These are phyloP conservation scores for Trypoxylon attenuatum DNA, from an alignment of 2,888 invertebrate genomes.

Conservation along the genomic window DNA sequence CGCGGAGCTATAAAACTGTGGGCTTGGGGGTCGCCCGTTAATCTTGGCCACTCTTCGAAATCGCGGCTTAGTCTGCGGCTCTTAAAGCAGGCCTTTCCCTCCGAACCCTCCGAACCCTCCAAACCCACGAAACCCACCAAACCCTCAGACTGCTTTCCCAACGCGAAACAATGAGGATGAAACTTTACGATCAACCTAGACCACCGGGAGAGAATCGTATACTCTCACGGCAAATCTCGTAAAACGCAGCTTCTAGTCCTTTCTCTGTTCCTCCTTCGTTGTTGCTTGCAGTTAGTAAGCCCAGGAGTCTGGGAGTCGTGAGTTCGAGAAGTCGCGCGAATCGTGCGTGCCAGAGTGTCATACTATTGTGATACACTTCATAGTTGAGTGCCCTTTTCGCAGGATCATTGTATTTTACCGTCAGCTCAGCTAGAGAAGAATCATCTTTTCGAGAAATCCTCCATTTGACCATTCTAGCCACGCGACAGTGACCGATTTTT, in stretches of 20 bases:
- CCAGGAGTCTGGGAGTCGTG: slow-evolving; percentile 13
- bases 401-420: too few relatives aligned
- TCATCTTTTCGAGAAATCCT: too few relatives aligned
- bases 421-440: too few relatives aligned
- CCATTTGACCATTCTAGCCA: too few relatives aligned
- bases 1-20: slow-evolving; percentile 43
- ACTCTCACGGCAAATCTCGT: slow-evolving; percentile 67
- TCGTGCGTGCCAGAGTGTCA: slow-evolving; percentile 25
- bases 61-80: slow-evolving; percentile 33
- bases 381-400: slow-evolving; percentile 16
- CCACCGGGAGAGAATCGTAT: slow-evolving; percentile 61
- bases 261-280: slow-evolving; percentile 47
- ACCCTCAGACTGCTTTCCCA: slow-evolving; percentile 13
- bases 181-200: slow-evolving; percentile 60
- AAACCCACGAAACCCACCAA: too few relatives aligned
- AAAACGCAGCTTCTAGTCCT: slow-evolving; percentile 66
- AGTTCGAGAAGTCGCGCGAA: too few relatives aligned
- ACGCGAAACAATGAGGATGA: slow-evolving; percentile 64
- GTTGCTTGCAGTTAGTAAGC: too few relatives aligned
- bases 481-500: too few relatives aligned
- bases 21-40: slow-evolving; percentile 55
- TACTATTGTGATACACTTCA: too few relatives aligned
- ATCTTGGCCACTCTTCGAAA: slow-evolving; percentile 53
- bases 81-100: slow-evolving; percentile 36
- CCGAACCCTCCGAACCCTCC: slow-evolving; percentile 6